Conservation (phyloP, 2,888 invertebrate genomes). For the Altica lythri region DNA sequence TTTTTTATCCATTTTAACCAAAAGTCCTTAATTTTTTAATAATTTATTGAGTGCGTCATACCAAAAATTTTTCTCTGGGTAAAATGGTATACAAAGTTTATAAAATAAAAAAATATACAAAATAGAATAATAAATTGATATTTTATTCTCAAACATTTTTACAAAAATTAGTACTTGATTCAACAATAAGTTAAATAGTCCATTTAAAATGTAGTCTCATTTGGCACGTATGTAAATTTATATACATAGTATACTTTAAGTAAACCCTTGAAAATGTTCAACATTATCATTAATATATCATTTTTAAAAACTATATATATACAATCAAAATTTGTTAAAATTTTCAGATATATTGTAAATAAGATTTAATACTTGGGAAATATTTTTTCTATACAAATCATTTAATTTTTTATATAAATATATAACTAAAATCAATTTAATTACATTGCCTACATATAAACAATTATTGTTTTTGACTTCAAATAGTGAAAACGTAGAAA, state of each 20-base stretch:
- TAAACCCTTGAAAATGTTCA: conserved; percentile 21
- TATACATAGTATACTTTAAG: conserved; percentile 21
- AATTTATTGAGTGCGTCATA: no score
- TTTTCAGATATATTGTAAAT: conserved; percentile 7
- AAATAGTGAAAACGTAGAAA: no score
- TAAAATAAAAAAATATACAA: neutral
- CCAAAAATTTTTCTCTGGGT: no score
- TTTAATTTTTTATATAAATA: conserved; percentile 18
- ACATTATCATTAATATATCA: conserved; percentile 15
- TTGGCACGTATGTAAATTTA: conserved; percentile 34
- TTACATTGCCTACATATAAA: no score
- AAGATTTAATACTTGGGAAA: conserved; percentile 18
- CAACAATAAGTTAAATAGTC: conserved; percentile 46
- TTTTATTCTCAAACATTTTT: conserved; percentile 39
- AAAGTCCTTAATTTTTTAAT: no score
- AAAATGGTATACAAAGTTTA: no score
- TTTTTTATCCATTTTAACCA: no score
- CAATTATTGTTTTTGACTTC: no score
- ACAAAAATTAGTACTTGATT: conserved; percentile 44
- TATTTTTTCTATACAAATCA: conserved; percentile 1
- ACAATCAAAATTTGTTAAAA: conserved; percentile 16
- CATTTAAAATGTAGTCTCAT: conserved; percentile 37
- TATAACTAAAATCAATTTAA: neutral
- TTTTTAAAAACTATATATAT: conserved; percentile 17
- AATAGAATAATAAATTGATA: conserved; percentile 22